Conservation (phyloP, 2,113 vertebrate species). For the Zootoca vivipara region DNA sequence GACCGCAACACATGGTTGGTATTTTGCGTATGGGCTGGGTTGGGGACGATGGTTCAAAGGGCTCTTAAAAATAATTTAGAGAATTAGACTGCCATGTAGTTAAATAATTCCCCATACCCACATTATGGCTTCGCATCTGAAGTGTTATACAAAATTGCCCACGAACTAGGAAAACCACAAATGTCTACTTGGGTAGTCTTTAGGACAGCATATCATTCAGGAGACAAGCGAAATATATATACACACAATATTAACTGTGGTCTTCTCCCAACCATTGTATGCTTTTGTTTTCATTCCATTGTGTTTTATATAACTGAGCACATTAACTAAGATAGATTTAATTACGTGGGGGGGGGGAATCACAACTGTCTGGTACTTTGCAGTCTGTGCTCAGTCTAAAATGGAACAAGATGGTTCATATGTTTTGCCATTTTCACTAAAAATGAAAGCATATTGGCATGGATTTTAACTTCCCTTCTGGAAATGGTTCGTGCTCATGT, state of each 20-base stretch:
- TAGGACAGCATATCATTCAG: conserved; percentile 12
- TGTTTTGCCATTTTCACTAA: neutral
- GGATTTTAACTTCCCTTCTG: neutral
- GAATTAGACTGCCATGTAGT: conserved; percentile 11
- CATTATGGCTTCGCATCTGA: neutral
- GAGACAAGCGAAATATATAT: neutral
- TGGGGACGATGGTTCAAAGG: neutral
- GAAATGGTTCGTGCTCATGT: neutral
- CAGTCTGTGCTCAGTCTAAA: neutral
- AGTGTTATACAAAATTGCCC: neutral
- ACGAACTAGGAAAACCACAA: conserved; percentile 38
- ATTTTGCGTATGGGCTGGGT: neutral
- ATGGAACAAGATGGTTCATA: neutral
- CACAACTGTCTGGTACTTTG: neutral
- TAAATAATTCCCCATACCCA: conserved; percentile 50
- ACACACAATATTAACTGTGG: conserved; percentile 10
- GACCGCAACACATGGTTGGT: neutral
- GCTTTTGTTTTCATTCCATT: neutral
- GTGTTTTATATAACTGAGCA: neutral
- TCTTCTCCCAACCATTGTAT: neutral
- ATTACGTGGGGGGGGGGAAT: too few relatives aligned
- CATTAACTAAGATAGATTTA: neutral
- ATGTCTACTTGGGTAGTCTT: conserved; percentile 4
- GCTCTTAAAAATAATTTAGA: neutral
- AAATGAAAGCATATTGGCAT: neutral